These are phyloP conservation scores for Stegodyphus mimosarum DNA, from an alignment of 1,140 invertebrate genomes.

Conservation along the genomic window DNA sequence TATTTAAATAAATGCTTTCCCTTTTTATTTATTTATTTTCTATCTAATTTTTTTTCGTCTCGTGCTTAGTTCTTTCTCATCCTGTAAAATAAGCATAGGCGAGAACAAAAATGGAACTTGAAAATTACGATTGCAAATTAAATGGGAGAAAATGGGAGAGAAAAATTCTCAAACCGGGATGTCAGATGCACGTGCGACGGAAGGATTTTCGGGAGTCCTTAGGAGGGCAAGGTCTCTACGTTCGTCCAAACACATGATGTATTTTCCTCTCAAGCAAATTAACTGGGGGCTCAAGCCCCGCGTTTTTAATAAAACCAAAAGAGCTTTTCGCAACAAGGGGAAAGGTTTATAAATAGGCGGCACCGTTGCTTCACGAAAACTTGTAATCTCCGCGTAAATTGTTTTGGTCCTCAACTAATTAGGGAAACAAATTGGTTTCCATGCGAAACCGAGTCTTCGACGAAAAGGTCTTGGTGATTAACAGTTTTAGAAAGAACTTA, in stretches of 20 bases:
- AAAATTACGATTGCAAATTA: conserved; percentile 59
- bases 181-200: conserved; percentile 47
- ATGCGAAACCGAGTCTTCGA: conserved; percentile 7
- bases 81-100: conserved; percentile 24
- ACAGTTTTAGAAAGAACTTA: conserved; percentile 61
- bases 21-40: background rate
- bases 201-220: conserved; percentile 16
- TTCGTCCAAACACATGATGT: conserved; percentile 20
- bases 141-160: conserved; percentile 11
- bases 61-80: background rate
- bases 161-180: conserved; percentile 26
- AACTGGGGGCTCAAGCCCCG: conserved; percentile 32
- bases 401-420: conserved; percentile 55
- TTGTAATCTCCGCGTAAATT: conserved; percentile 60
- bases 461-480: conserved; percentile 55
- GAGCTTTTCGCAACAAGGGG: conserved; percentile 49
- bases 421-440: conserved; percentile 59
- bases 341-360: conserved; percentile 56
- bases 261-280: conserved; percentile 57
- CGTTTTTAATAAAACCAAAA: conserved; percentile 61
- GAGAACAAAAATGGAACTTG: conserved; percentile 45
- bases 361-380: conserved; percentile 29
- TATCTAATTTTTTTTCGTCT: background rate
- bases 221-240: background rate
- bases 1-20: background rate